phyloP scores from a whole-genome alignment of 1,140 invertebrate species.

The Drosophila repletoides region DNA sequence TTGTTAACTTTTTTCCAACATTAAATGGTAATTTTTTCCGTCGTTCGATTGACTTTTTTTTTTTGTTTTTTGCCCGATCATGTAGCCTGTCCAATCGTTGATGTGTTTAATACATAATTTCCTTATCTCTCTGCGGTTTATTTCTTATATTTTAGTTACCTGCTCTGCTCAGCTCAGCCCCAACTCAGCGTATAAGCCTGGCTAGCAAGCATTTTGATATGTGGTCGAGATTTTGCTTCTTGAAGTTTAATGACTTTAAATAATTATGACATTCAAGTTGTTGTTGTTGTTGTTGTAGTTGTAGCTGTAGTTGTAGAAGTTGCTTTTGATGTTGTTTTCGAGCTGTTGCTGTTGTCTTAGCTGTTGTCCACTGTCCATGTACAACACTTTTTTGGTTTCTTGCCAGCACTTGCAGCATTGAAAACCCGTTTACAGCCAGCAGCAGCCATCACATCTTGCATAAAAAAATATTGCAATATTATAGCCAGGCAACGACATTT shows the following conservation, averaged over 20 bases:
- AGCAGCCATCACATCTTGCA: conserved; percentile 27
- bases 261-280: conserved; percentile 72
- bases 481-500: conserved; percentile 40
- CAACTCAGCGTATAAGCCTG: conserved; percentile 12
- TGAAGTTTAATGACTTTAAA: conserved; percentile 75
- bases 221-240: conserved; percentile 67
- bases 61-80: conserved; percentile 41
- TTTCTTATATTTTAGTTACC: background rate
- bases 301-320: conserved; percentile 9
- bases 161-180: background rate
- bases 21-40: conserved; percentile 69
- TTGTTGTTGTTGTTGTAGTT: background rate
- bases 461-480: conserved; percentile 38
- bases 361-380: conserved; percentile 17
- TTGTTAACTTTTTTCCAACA: conserved; percentile 67
- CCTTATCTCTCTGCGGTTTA: conserved; percentile 61
- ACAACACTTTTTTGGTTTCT: conserved; percentile 40
- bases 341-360: conserved; percentile 11
- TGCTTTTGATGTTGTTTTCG: background rate
- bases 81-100: conserved; percentile 62
- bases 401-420: conserved; percentile 9
- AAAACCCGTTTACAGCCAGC: conserved; percentile 50
- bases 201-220: conserved; percentile 53
- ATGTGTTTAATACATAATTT: conserved; percentile 79
- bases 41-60: conserved; percentile 23